A percentile compares a stretch with the other conserved stretches of the same genome.
phyloP scores from a whole-genome alignment of 2,888 invertebrate species.

The Heliconius aoede region DNA sequence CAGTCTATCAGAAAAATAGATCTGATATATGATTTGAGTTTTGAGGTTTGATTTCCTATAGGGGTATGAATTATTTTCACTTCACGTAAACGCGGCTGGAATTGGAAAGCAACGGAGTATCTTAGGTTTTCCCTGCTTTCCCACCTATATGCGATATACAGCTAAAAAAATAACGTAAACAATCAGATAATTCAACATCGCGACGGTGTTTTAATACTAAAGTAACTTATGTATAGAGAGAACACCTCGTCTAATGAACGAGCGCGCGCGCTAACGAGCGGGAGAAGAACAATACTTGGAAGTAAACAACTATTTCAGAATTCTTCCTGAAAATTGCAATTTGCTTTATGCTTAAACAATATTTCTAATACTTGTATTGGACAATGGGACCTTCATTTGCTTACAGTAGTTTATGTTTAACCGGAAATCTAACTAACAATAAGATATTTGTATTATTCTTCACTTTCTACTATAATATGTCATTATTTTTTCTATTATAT shows the following conservation, averaged over 20 bases:
- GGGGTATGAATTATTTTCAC: not conserved
- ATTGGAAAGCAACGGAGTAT: not conserved
- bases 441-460: no score
- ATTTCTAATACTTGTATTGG: constrained; percentile 1
- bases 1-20: no score
- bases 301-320: constrained; percentile 9
- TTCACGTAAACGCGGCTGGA: not conserved
- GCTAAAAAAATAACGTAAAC: not conserved
- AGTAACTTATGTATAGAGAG: not conserved
- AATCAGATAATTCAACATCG: not conserved
- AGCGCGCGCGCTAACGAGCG: constrained; percentile 24
- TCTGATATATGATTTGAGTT: no score
- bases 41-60: not conserved
- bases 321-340: constrained; percentile 9
- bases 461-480: no score
- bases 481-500: no score
- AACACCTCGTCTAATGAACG: constrained; percentile 28
- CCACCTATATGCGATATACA: not conserved
- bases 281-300: constrained; percentile 11
- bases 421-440: no score
- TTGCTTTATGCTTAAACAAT: constrained; percentile 18
- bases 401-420: not conserved
- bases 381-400: not conserved
- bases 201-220: not conserved
- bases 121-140: not conserved